Evolutionary conservation across 1,140 invertebrate species (phyloP).

Genomic region (Nymphalis io): DNA sequence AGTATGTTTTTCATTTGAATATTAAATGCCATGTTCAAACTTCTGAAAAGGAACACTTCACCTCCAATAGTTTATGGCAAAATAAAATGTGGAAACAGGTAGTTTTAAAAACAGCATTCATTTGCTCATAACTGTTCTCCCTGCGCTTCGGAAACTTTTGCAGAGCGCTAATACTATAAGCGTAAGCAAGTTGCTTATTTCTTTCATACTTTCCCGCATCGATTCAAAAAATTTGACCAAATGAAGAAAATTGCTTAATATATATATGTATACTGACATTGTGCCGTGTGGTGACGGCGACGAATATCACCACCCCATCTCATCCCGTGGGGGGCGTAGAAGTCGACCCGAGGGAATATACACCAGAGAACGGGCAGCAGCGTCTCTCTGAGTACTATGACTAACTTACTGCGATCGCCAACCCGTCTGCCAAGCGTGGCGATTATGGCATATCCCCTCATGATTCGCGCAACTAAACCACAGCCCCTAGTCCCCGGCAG

Average conservation of each 20-base stretch:
- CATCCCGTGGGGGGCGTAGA: too few relatives aligned
- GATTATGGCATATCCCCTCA: too few relatives aligned
- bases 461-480: too few relatives aligned
- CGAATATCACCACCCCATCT: too few relatives aligned
- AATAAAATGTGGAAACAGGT: constrained; percentile 31
- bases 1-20: constrained; percentile 1
- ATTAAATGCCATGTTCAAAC: neutral
- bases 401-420: too few relatives aligned
- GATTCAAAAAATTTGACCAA: constrained; percentile 32
- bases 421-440: too few relatives aligned
- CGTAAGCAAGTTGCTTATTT: constrained; percentile 40
- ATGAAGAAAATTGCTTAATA: constrained; percentile 14
- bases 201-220: constrained; percentile 32
- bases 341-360: too few relatives aligned
- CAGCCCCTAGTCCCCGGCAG: too few relatives aligned
- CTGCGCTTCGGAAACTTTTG: constrained; percentile 32
- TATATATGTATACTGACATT: constrained; percentile 19
- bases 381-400: too few relatives aligned
- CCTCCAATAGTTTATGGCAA: constrained; percentile 15
- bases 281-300: too few relatives aligned
- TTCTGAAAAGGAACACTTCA: constrained; percentile 13
- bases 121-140: constrained; percentile 31
- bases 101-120: constrained; percentile 33
- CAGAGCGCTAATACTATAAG: constrained; percentile 37
- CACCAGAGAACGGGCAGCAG: too few relatives aligned